These are phyloP conservation scores for Burhinus oedicnemus DNA, from an alignment of 2,113 vertebrate genomes.

Conservation along the genomic window DNA sequence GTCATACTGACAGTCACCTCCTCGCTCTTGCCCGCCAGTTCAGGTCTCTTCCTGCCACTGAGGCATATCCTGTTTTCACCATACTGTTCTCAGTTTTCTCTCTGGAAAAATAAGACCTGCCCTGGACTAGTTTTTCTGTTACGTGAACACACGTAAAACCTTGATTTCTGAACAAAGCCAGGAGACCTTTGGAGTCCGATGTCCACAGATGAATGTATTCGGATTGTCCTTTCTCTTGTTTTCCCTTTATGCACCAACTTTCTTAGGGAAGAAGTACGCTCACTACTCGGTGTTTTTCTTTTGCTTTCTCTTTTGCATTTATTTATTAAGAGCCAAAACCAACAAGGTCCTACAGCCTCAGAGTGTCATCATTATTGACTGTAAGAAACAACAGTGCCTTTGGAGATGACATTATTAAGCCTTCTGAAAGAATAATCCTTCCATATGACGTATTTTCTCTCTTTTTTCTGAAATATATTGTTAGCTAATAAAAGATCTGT, in stretches of 20 bases:
- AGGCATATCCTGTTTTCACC: background rate
- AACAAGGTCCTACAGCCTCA: background rate
- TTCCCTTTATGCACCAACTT: background rate
- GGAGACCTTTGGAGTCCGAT: background rate
- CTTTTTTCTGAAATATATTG: background rate
- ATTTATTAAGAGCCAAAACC: background rate
- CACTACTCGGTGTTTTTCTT: background rate
- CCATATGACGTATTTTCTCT: background rate
- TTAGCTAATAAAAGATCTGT: background rate
- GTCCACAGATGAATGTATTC: background rate
- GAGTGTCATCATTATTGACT: background rate
- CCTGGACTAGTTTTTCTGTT: background rate
- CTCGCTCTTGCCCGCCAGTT: background rate
- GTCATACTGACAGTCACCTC: background rate
- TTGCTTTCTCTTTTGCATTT: background rate
- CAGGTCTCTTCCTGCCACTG: background rate
- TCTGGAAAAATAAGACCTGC: background rate
- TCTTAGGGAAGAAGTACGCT: background rate
- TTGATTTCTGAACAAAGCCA: background rate
- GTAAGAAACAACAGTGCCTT: background rate
- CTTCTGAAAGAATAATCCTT: background rate
- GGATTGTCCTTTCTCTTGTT: background rate
- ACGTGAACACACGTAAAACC: background rate
- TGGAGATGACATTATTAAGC: background rate
- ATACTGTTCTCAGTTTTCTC: background rate